Conservation (phyloP, 37 sponge, comb jelly and placozoan species). For the Theonella swinhoei region DNA sequence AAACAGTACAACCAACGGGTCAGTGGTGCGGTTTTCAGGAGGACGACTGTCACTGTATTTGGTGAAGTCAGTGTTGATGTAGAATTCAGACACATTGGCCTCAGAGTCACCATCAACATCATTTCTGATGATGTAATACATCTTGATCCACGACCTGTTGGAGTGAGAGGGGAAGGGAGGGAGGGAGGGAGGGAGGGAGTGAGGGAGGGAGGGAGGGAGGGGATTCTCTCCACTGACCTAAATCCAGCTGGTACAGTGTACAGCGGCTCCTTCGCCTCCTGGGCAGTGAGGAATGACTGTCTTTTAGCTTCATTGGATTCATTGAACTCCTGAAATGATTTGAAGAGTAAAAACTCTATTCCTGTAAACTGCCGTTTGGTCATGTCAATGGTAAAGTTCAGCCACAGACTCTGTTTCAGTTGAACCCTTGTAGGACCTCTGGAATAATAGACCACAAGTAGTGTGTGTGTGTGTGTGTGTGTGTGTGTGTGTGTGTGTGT, state of each 20-base stretch:
- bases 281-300: not conserved
- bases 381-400: conserved; percentile 44
- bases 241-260: conserved; percentile 42
- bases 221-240: not conserved
- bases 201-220: no score
- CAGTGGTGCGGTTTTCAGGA: not conserved
- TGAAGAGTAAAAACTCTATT: conserved; percentile 42
- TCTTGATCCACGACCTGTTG: conserved; percentile 54
- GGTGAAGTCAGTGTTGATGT: conserved; percentile 10
- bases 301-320: not conserved
- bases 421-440: conserved; percentile 45
- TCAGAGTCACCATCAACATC: not conserved
- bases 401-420: conserved; percentile 37
- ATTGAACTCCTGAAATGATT: conserved; percentile 2
- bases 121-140: conserved; percentile 20
- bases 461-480: not conserved
- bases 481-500: not conserved
- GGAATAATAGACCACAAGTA: not conserved
- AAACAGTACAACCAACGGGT: conserved; percentile 31
- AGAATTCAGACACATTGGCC: conserved; percentile 17
- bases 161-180: not conserved
- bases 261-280: conserved; percentile 13
- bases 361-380: conserved; percentile 36
- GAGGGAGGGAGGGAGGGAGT: not conserved
- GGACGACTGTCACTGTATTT: conserved; percentile 22